phyloP scores from a whole-genome alignment of 2,113 vertebrate genomes.

The Siniperca knerii region DNA sequence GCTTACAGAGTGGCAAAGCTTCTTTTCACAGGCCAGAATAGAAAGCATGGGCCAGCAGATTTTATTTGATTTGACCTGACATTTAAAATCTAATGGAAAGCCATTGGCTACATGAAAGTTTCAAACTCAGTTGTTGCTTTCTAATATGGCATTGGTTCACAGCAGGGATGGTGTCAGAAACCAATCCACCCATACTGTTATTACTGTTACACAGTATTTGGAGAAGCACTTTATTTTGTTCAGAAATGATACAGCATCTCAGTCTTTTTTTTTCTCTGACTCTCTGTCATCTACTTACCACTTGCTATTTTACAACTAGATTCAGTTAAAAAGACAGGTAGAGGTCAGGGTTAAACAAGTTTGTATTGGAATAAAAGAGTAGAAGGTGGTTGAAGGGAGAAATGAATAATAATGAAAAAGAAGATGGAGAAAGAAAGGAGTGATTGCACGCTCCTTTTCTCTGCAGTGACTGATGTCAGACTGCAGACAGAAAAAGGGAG shows the following conservation, averaged over 20 bases:
- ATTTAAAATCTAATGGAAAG: conserved; percentile 25
- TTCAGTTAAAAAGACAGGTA: conserved; percentile 10
- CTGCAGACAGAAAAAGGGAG: conserved; percentile 20
- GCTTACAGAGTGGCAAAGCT: conserved; percentile 45
- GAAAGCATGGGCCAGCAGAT: conserved; percentile 14
- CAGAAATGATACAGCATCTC: background rate
- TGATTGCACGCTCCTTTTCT: conserved; percentile 17
- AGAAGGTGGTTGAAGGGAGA: background rate
- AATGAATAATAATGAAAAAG: conserved; percentile 43
- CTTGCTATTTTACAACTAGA: conserved; percentile 27
- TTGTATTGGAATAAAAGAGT: conserved; percentile 35
- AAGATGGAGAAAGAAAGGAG: conserved; percentile 19
- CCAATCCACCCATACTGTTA: background rate
- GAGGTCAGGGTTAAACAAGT: conserved; percentile 24
- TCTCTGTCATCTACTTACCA: background rate
- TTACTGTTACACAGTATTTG: background rate
- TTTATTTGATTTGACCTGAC: conserved; percentile 46
- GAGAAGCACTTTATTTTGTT: conserved; percentile 20
- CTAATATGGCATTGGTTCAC: background rate
- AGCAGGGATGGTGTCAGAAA: background rate
- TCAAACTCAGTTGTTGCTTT: background rate
- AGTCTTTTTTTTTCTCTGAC: background rate
- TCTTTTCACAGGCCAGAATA: conserved; percentile 31
- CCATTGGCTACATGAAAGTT: conserved; percentile 8
- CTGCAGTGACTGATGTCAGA: conserved; percentile 59